Percentiles rank a stretch among this genome's conserved stretches.
These are phyloP conservation scores for Coptodon bakossiorum DNA, from an alignment of 2,113 vertebrate genomes.

Conservation along the genomic window DNA sequence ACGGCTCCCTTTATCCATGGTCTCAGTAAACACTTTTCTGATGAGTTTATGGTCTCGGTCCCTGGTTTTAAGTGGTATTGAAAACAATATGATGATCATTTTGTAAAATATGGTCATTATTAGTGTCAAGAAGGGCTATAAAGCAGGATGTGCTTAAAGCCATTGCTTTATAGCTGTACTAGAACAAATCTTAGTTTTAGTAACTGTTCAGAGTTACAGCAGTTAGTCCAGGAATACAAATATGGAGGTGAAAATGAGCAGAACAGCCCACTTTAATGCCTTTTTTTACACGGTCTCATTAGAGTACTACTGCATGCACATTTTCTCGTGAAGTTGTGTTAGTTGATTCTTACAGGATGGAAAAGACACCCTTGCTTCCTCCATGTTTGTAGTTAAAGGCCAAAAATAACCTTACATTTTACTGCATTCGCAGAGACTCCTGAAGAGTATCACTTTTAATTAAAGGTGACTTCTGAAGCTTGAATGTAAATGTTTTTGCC, in stretches of 20 bases:
- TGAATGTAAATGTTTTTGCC: not conserved
- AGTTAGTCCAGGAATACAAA: not conserved
- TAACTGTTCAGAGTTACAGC: not conserved
- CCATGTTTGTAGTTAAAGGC: not conserved
- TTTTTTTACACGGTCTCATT: not conserved
- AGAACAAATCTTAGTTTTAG: not conserved
- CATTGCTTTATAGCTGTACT: not conserved
- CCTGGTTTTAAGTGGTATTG: not conserved
- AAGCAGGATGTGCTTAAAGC: not conserved
- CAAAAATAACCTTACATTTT: not conserved
- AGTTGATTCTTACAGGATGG: not conserved
- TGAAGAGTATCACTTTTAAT: not conserved
- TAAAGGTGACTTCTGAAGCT: not conserved
- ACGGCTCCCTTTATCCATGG: not conserved
- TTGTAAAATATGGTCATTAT: not conserved
- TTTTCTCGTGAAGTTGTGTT: not conserved
- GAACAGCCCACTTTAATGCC: not conserved
- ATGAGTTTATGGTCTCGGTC: not conserved
- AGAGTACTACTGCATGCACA: not conserved
- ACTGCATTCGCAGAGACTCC: not conserved
- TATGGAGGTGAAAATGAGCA: not conserved
- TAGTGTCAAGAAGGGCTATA: not conserved
- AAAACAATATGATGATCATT: not conserved
- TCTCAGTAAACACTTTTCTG: not conserved
- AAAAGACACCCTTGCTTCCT: not conserved